phyloP scores from a whole-genome alignment of 2,797 vertebrate species.

The Phataginus tetradactyla region DNA sequence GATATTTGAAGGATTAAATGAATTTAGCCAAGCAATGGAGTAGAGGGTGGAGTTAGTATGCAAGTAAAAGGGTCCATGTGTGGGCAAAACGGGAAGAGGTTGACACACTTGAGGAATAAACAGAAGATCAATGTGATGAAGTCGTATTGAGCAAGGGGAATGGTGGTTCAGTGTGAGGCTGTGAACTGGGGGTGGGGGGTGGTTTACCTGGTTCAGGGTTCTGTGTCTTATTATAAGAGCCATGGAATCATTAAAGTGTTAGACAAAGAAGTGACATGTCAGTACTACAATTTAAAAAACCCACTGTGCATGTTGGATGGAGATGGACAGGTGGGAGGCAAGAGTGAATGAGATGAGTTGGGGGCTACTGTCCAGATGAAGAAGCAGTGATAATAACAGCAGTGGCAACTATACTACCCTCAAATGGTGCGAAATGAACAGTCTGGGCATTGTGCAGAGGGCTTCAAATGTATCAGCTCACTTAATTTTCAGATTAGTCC shows the following conservation, averaged over 20 bases:
- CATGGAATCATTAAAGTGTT: not conserved
- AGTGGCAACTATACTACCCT: not conserved
- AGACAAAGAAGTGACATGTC: not conserved
- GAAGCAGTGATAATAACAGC: not conserved
- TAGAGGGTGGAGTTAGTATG: not conserved
- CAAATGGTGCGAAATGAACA: not conserved
- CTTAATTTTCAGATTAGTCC: not conserved
- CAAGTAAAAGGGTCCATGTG: not conserved
- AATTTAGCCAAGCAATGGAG: not conserved
- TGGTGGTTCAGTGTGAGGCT: not conserved
- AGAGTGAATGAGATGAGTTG: not conserved
- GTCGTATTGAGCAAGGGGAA: not conserved
- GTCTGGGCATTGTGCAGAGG: not conserved
- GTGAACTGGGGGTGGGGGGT: not conserved
- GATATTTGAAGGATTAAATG: not conserved
- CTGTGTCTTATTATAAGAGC: not conserved
- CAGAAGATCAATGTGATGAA: not conserved
- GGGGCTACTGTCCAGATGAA: not conserved
- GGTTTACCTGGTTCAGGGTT: not conserved
- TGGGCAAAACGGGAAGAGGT: not conserved
- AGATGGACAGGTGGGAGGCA: not conserved
- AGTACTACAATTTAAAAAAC: not conserved
- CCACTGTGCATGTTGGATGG: not conserved
- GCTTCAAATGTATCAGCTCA: not conserved
- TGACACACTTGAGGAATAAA: not conserved